These are phyloP conservation scores for Alligator mississippiensis DNA, from an alignment of 2,113 vertebrate genomes.

Conservation along the genomic window DNA sequence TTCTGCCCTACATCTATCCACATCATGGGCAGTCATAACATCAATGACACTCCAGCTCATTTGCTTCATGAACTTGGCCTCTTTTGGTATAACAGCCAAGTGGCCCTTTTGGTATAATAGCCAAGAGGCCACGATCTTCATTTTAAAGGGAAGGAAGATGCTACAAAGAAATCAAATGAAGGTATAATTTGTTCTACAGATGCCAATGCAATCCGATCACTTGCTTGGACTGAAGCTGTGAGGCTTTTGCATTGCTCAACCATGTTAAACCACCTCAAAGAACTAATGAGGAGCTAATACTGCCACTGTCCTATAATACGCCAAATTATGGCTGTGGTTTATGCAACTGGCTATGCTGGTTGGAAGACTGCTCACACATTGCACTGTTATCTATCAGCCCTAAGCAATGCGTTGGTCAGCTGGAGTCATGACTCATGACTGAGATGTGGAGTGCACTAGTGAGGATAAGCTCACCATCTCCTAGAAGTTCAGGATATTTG, in stretches of 20 bases:
- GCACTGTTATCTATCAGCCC: background rate
- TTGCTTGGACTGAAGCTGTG: background rate
- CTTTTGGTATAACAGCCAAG: fast-evolving
- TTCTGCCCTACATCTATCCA: background rate
- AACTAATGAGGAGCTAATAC: background rate
- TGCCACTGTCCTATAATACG: background rate
- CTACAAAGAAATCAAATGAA: background rate
- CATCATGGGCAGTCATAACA: background rate
- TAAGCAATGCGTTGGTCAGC: too few relatives aligned
- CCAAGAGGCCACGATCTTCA: background rate
- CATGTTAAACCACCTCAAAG: background rate
- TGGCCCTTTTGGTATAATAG: fast-evolving
- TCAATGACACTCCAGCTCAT: background rate
- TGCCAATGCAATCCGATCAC: background rate
- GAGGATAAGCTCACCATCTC: background rate
- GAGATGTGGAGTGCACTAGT: background rate
- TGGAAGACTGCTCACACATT: background rate
- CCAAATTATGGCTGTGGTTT: background rate
- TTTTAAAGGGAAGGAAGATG: background rate
- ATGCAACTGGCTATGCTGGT: too few relatives aligned
- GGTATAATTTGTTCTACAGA: fast-evolving
- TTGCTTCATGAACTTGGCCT: background rate
- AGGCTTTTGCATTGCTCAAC: background rate
- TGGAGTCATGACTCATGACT: background rate
- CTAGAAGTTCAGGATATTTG: background rate